phyloP scores from a whole-genome alignment of 2,797 vertebrate genomes.

The Pipistrellus pipistrellus region DNA sequence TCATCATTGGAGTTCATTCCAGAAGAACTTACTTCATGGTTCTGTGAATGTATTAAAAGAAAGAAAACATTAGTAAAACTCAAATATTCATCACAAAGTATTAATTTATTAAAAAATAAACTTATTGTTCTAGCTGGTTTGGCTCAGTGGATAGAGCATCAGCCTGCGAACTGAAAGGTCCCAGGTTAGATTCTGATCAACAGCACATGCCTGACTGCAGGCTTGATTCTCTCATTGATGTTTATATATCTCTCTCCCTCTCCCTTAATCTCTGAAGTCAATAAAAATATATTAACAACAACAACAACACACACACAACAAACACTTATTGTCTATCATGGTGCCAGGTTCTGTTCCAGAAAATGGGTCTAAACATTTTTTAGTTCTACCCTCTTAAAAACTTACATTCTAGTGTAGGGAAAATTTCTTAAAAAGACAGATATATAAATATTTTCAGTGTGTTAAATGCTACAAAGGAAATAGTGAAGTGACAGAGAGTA shows the following conservation, averaged over 20 bases:
- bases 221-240: too few species aligned
- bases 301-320: not conserved
- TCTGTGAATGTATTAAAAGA: slow-evolving; percentile 83
- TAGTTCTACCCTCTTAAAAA: slow-evolving; percentile 15
- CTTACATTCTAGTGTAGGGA: not conserved
- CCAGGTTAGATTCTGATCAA: too few species aligned
- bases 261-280: too few species aligned
- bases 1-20: slow-evolving; percentile 49
- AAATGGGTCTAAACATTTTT: not conserved
- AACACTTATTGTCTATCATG: not conserved
- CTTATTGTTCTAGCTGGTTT: not conserved
- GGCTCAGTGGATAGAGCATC: too few species aligned
- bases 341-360: not conserved
- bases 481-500: not conserved
- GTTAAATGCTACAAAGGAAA: not conserved
- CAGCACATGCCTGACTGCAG: too few species aligned
- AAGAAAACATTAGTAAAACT: slow-evolving; percentile 54
- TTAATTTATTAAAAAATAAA: slow-evolving; percentile 31
- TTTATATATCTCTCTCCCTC: too few species aligned
- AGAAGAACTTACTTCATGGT: slow-evolving; percentile 57
- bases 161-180: too few species aligned
- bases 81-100: not conserved
- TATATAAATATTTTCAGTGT: not conserved
- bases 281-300: not conserved
- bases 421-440: not conserved